Evolutionary conservation across 1,140 invertebrate species (phyloP).

Genomic region (Oncopeltus fasciatus): DNA sequence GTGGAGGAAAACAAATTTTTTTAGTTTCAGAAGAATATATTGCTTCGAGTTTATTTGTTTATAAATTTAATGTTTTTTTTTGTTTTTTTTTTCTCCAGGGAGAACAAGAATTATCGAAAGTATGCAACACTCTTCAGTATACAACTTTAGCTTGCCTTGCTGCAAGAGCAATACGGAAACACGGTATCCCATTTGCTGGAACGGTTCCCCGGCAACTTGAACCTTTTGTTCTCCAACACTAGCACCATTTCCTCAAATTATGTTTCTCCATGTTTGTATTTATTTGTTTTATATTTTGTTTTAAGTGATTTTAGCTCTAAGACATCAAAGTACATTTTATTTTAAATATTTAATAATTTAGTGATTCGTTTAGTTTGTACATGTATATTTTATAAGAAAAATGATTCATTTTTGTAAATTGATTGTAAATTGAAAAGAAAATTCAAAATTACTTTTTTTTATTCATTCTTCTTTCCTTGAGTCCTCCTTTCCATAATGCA

Average conservation of each 20-base stretch:
- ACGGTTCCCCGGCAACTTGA: slow-evolving; percentile 10
- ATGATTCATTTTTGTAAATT: not conserved
- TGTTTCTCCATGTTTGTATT: not conserved
- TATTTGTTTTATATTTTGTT: slow-evolving; percentile 5
- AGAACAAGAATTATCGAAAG: slow-evolving; percentile 35
- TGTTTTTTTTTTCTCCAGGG: slow-evolving; percentile 19
- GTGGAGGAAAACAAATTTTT: no score
- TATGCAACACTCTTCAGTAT: slow-evolving; percentile 65
- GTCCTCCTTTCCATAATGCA: not conserved
- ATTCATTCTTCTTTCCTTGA: not conserved
- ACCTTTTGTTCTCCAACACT: slow-evolving; percentile 14
- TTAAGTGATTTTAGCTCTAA: not conserved
- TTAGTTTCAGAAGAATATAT: no score
- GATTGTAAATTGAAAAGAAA: not conserved
- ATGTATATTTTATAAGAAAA: slow-evolving; percentile 8
- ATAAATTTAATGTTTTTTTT: no score
- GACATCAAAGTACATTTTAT: not conserved
- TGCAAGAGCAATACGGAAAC: slow-evolving; percentile 53
- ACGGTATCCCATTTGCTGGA: slow-evolving; percentile 26
- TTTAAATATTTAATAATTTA: not conserved
- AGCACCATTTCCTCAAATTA: not conserved
- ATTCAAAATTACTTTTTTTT: not conserved
- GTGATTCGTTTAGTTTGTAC: not conserved
- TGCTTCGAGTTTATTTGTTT: no score
- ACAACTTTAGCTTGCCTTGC: slow-evolving; percentile 67